A percentile compares a stretch with the other conserved stretches of the same genome.
Conservation (phyloP, 2,113 vertebrate genomes). For the Gallinago jamesoni region DNA sequence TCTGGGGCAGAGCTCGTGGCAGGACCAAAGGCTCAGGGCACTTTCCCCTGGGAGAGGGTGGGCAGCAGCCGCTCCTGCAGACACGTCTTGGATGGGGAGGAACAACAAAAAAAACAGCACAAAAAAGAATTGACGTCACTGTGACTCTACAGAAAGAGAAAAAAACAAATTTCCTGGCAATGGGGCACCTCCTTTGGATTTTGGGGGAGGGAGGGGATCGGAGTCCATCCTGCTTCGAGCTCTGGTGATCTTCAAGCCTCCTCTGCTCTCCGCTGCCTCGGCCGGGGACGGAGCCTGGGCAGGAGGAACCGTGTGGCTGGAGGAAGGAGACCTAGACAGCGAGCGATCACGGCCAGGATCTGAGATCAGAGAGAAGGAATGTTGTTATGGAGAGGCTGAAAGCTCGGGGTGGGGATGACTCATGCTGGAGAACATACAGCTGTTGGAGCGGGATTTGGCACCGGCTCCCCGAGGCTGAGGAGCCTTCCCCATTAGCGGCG, state of each 20-base stretch:
- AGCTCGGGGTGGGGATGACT: slow-evolving; percentile 42
- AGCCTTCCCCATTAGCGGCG: not conserved
- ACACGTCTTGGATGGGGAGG: not conserved
- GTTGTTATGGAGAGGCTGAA: slow-evolving; percentile 58
- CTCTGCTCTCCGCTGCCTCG: not conserved
- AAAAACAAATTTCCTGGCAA: not conserved
- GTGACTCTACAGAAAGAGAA: not conserved
- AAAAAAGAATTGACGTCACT: fast-evolving
- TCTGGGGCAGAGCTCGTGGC: not conserved
- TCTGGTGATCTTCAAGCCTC: not conserved
- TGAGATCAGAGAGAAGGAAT: slow-evolving; percentile 69
- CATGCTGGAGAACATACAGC: slow-evolving; percentile 54
- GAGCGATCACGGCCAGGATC: slow-evolving; percentile 30
- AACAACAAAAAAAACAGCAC: not conserved
- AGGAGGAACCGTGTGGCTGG: not conserved
- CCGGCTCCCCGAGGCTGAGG: fast-evolving
- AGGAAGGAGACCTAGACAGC: slow-evolving; percentile 5
- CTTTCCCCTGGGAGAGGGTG: not conserved
- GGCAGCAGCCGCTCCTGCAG: not conserved
- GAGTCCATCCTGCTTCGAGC: not conserved
- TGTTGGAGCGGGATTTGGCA: slow-evolving; percentile 7
- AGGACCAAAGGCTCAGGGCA: not conserved
- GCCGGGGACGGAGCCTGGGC: not conserved
- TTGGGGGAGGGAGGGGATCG: not conserved
- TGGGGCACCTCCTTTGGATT: not conserved